A percentile compares a stretch with the other conserved stretches of the same genome.
These are phyloP conservation scores for Cataglyphis albicans DNA, from an alignment of 2,888 invertebrate species.

Conservation along the genomic window DNA sequence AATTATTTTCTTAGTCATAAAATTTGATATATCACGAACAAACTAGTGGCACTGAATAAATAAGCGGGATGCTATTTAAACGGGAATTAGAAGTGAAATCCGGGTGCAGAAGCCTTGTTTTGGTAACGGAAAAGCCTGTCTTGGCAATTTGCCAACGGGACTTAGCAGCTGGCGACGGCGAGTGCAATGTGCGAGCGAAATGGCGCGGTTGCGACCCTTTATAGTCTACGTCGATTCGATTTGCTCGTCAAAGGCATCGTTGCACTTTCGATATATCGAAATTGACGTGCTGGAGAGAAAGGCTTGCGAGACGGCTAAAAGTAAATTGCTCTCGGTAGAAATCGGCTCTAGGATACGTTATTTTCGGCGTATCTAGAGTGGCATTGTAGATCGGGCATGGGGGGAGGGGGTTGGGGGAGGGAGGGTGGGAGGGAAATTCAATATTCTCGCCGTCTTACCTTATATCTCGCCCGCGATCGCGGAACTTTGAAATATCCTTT, in stretches of 20 bases:
- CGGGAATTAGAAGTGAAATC: not conserved
- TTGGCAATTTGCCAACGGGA: constrained; percentile 29
- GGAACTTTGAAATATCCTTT: constrained; percentile 48
- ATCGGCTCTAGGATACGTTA: constrained; percentile 39
- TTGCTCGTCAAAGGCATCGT: constrained; percentile 27
- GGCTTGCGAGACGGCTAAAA: constrained; percentile 24
- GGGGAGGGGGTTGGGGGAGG: too few species aligned
- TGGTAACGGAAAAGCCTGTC: not conserved
- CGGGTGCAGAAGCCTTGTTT: not conserved
- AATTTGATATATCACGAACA: not conserved
- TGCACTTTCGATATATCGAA: constrained; percentile 22
- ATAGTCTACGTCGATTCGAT: constrained; percentile 36
- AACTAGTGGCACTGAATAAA: not conserved
- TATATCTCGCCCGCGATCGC: constrained; percentile 19
- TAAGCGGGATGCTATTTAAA: not conserved
- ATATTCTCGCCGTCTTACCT: constrained; percentile 50
- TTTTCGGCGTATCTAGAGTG: constrained; percentile 41
- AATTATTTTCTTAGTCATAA: not conserved
- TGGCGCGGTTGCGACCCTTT: constrained; percentile 16
- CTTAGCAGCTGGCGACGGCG: not conserved
- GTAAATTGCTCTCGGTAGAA: constrained; percentile 27
- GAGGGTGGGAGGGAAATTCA: constrained; percentile 21
- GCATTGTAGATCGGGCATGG: not conserved
- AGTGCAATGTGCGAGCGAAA: constrained; percentile 12
- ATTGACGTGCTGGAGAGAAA: constrained; percentile 9